Evolutionary conservation across 2,888 invertebrate genomes (phyloP), one percentile per base, ranked within the genome.

Genomic region (Perizoma flavofasciatum): DNA sequence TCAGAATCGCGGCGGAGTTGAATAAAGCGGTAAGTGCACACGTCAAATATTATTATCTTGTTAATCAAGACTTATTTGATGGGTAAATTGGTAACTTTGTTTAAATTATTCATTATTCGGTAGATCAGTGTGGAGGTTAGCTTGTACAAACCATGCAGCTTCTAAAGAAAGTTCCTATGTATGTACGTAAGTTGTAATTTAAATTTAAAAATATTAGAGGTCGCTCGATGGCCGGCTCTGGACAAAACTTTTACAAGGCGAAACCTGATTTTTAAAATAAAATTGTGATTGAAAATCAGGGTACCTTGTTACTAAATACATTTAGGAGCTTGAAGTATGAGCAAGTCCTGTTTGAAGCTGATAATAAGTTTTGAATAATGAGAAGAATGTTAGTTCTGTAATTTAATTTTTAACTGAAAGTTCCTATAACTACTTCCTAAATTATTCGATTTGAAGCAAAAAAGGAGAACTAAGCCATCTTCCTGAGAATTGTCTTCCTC

Each of bases 91-190:
- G 82, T 86, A 80, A 83, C 81, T 87, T 89, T 84, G 85, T 88
- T 89, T 88, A 78, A 79, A 78, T 81, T 78, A 79, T 84, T 84
- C 81, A 87, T 88, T 86, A 88, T 85, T 88, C 79, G 84, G 88
- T 91, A 90, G 90, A 85, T 88, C 89, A 89, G 88, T 89, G 89
- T 89, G 91, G 87, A 86, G 88, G 86, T 88, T 91, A 91, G 91
- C 91, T 92, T 92, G 90, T 92, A 91, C 85, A 92, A 91, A 91
- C 89, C 88, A 88, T 91, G 92, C 92, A 92, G 92, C 92, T 92
- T 92, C 91, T 91, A 89, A 92, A 88, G 81, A 92, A 91, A 92
- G 92, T 92, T 92, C 92, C 92, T 92, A 92, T 92, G 90, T 91
- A 91, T 90, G 90, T 91, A 91, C 89, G 89, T 92, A 92, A 91